These are phyloP conservation scores for Ennomos fuscantarius DNA, from an alignment of 2,888 invertebrate genomes.

Conservation along the genomic window DNA sequence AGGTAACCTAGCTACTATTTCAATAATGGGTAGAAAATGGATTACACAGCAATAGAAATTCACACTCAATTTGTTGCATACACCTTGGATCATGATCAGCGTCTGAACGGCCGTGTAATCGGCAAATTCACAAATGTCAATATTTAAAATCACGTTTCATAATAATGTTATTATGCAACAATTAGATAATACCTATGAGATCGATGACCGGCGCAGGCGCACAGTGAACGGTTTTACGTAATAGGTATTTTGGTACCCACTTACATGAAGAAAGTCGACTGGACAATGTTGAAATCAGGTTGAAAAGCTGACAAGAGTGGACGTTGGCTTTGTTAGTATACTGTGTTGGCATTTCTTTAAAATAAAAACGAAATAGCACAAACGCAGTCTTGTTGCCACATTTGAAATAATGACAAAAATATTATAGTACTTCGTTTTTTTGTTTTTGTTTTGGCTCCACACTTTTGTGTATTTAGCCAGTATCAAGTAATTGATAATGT, in stretches of 20 bases:
- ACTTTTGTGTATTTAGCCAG: too few relatives aligned
- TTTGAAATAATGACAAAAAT: too few relatives aligned
- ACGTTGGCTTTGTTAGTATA: too few relatives aligned
- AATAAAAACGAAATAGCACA: too few relatives aligned
- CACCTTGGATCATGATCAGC: constrained; percentile 17
- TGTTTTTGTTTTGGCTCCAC: too few relatives aligned
- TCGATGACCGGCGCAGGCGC: constrained; percentile 56
- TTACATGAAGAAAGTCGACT: constrained; percentile 60
- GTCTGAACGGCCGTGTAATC: constrained; percentile 29
- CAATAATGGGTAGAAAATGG: neutral
- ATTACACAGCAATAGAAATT: constrained; percentile 4
- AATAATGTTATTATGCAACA: constrained; percentile 64
- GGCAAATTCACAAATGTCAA: constrained; percentile 53
- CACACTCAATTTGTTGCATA: constrained; percentile 21
- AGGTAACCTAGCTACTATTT: neutral
- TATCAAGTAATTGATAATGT: too few relatives aligned
- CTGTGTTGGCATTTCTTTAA: too few relatives aligned
- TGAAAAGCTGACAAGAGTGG: constrained; percentile 12
- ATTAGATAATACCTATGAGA: constrained; percentile 72
- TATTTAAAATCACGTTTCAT: constrained; percentile 61
- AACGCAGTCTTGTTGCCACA: too few relatives aligned
- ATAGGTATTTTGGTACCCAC: constrained; percentile 51
- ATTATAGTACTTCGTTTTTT: too few relatives aligned
- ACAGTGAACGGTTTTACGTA: constrained; percentile 64
- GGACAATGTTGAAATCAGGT: constrained; percentile 33